Conservation (phyloP, 2,888 invertebrate species). For the Thecophora atra region DNA sequence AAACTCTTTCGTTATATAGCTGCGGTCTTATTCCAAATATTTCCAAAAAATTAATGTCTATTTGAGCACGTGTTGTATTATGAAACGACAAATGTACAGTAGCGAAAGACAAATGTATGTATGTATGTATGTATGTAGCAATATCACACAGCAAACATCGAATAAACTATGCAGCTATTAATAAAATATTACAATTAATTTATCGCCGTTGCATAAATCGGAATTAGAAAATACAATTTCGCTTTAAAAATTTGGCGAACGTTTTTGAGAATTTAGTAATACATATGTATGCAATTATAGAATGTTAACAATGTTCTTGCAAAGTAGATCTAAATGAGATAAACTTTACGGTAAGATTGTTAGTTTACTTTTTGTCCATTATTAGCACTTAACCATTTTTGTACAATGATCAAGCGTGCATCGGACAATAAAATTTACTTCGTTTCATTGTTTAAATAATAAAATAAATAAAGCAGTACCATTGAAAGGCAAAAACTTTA, state of each 20-base stretch:
- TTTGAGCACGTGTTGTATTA: too few relatives aligned
- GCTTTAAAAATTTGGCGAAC: constrained; percentile 23
- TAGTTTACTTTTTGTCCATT: constrained; percentile 47
- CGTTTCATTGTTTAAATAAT: too few relatives aligned
- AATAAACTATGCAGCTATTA: constrained; percentile 36
- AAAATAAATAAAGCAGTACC: too few relatives aligned
- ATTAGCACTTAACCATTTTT: constrained; percentile 49
- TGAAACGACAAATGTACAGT: too few relatives aligned
- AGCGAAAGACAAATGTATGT: too few relatives aligned
- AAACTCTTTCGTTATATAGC: too few relatives aligned
- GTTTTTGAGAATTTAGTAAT: neutral
- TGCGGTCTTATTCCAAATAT: too few relatives aligned
- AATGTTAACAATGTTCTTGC: constrained; percentile 19
- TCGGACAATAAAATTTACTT: constrained; percentile 39
- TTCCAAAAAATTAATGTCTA: too few relatives aligned
- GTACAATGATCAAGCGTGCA: constrained; percentile 43
- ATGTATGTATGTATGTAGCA: too few relatives aligned
- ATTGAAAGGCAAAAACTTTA: constrained; percentile 9
- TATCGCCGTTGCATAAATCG: constrained; percentile 42
- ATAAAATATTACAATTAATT: constrained; percentile 40
- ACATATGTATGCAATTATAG: neutral
- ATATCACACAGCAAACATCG: constrained; percentile 40
- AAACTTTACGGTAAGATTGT: constrained; percentile 40
- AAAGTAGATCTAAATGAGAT: constrained; percentile 29
- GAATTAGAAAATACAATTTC: constrained; percentile 11